These are phyloP conservation scores for Ctenosaura bakeri DNA, from an alignment of 2,797 vertebrate species.

Conservation along the genomic window DNA sequence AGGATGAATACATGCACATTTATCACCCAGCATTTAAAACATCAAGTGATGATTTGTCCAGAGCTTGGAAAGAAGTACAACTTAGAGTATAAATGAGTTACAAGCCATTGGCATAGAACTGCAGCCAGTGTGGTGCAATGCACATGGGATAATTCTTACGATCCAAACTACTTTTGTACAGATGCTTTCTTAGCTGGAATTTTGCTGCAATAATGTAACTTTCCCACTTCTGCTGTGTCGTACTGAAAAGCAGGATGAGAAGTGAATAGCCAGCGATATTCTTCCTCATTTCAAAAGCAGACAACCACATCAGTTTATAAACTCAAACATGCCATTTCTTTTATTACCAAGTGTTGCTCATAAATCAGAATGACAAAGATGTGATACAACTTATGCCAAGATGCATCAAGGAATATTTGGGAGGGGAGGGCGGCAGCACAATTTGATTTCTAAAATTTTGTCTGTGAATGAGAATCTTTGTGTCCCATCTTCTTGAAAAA, in stretches of 20 bases:
- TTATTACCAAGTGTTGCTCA: slow-evolving; percentile 56
- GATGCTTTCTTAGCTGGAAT: slow-evolving; percentile 45
- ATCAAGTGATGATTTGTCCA: too few relatives aligned
- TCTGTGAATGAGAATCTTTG: background rate
- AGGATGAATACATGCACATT: too few relatives aligned
- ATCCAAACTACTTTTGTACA: slow-evolving; percentile 21
- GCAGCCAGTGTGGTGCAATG: background rate
- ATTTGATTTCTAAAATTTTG: background rate
- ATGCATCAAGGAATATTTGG: slow-evolving; percentile 44
- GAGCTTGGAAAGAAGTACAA: background rate
- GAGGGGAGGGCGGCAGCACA: background rate
- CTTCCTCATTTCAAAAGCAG: slow-evolving; percentile 51
- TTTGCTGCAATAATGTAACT: slow-evolving; percentile 39
- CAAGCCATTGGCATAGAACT: background rate
- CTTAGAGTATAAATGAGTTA: background rate
- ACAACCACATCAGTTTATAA: slow-evolving; percentile 34
- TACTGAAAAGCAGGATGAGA: slow-evolving; percentile 36
- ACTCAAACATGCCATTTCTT: slow-evolving; percentile 21
- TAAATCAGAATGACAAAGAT: slow-evolving; percentile 11
- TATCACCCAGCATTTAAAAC: too few relatives aligned
- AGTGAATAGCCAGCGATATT: background rate
- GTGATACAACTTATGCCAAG: background rate
- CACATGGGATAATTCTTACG: background rate
- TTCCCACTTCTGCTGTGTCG: slow-evolving; percentile 34
- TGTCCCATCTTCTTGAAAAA: slow-evolving; percentile 6